Evolutionary conservation across 2,113 vertebrate species (phyloP), one percentile per base, ranked within the genome.

Genomic region (Pardalotus punctatus): DNA sequence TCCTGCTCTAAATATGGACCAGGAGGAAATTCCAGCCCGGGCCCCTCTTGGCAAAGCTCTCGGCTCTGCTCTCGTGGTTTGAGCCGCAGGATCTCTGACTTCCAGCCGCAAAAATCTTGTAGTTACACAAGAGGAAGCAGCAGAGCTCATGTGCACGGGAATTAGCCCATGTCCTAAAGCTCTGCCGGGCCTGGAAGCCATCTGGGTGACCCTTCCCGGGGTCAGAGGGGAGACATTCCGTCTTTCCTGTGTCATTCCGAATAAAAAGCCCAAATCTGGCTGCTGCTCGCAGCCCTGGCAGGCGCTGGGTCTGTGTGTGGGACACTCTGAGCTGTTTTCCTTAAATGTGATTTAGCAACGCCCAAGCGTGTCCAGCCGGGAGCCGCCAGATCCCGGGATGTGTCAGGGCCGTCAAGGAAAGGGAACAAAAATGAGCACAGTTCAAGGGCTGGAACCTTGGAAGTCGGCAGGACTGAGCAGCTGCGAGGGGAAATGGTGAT

Each of bases 21-120:
- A 1, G 20, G 82, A 96, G 89, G 93, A 94, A 96, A 96, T 96
- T 95, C 89, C 95, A 93, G 58, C 61, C 76, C 76, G 9, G 65
- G 45, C 43, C 62, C 38, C 57, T 95, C 80, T 42, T 88, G 83
- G 88, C 91, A 90, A 33, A 88, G 77, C 81, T 88, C 78, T 48
- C 1, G 0, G 60, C 74, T 86, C 80, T 45, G 54, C 47, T 76
- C 33, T 47, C 12, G 28, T 29, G 87, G 42, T 73, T 87, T 28
- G 65, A 82, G 65, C 56, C 0, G 0, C 53, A 45, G 50, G 85
- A 96, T 85, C 92, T 96, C 80, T 93, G 87, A 77, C 88, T 90
- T 91, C 9, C 87, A 95, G 94, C 91, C 96, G 93, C 61, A 67
- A 82, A 58, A 42, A 50, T 71, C 86, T 58, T 15, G 35, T 6